Base-by-base conservation (phyloP, 2,888 invertebrate genomes). In the Apodemia zela region DNA sequence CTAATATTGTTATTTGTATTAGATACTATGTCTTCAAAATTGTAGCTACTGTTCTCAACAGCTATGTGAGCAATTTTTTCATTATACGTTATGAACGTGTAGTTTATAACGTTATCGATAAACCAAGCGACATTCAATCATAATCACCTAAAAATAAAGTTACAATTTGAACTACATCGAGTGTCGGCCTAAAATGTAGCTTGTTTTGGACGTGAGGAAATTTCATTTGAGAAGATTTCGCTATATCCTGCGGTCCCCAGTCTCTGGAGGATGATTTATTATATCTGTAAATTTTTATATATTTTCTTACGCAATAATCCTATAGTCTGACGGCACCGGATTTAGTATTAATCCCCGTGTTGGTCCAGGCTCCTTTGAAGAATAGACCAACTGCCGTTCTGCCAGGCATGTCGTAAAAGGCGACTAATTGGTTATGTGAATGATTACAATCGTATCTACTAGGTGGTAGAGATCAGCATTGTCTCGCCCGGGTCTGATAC, bases 161-260 rank as follows among this genome's bases (percentile, higher is more conserved):
- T 51, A 10, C 21, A 51, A 51, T 51, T 51, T 21, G 21, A 51
- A 51, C 1, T 21, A 21, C 4, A 18, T 51, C 13, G 11, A 13
- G 21, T 5, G 51, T 13, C 11, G 18, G 18, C 21, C 51, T 17
- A 21, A 51, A 51, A 51, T 51, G 11, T 51, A 21, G 21, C 51
- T 21, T 51, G 75, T 69, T 76, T 77, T 73, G 80, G 77, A n/a
- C 82, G 86, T 85, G 80, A 82, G 85, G 21, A 89, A 89, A 89
- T 88, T 89, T 89, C 85, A 88, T 89, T 89, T 88, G 85, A 81
- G 87, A 84, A 85, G 83, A 86, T 87, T 88, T 82, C 79, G 81
- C 85, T 86, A 89, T 85, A 85, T 83, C 77, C 75, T 75, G 80
- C 76, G 45, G 45, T 45, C 45, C 45, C 45, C 7, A 45, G 45